Percentiles rank a stretch among this genome's conserved stretches.
phyloP scores from a whole-genome alignment of 2,888 invertebrate genomes.

The Luperina nickerlii region DNA sequence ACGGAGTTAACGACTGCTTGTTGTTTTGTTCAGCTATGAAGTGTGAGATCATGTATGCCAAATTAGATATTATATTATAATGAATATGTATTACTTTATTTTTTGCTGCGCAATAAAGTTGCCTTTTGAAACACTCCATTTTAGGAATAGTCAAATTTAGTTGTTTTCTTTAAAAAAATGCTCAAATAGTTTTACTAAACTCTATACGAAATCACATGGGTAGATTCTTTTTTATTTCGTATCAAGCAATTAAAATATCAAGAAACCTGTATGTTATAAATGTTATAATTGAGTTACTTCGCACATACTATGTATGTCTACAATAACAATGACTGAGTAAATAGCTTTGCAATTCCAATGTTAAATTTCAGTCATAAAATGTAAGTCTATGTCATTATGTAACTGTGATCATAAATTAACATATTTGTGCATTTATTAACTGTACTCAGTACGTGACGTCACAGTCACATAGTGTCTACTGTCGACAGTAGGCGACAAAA shows the following conservation, averaged over 20 bases:
- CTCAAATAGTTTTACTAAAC: background rate
- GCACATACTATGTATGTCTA: conserved; percentile 5
- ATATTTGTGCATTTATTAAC: conserved; percentile 38
- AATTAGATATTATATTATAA: conserved; percentile 74
- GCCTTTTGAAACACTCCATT: conserved; percentile 13
- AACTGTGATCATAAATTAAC: conserved; percentile 23
- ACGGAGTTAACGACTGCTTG: conserved; percentile 72
- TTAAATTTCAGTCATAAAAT: conserved; percentile 32
- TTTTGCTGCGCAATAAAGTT: conserved; percentile 42
- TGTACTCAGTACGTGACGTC: conserved; percentile 24
- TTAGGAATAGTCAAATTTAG: conserved; percentile 5
- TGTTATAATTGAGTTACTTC: conserved; percentile 15
- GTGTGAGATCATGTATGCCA: conserved; percentile 76
- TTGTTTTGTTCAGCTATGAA: conserved; percentile 70
- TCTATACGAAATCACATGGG: background rate
- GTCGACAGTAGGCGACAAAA: conserved; percentile 51
- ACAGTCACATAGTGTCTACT: conserved; percentile 20
- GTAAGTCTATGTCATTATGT: background rate
- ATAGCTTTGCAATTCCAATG: conserved; percentile 24
- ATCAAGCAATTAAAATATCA: conserved; percentile 17
- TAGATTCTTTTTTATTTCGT: background rate
- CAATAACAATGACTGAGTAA: conserved; percentile 45
- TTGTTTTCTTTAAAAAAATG: background rate
- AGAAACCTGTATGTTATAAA: conserved; percentile 19
- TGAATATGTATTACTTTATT: conserved; percentile 61